These are phyloP conservation scores for Myioborus miniatus DNA, from an alignment of 2,797 vertebrate genomes.

Conservation along the genomic window DNA sequence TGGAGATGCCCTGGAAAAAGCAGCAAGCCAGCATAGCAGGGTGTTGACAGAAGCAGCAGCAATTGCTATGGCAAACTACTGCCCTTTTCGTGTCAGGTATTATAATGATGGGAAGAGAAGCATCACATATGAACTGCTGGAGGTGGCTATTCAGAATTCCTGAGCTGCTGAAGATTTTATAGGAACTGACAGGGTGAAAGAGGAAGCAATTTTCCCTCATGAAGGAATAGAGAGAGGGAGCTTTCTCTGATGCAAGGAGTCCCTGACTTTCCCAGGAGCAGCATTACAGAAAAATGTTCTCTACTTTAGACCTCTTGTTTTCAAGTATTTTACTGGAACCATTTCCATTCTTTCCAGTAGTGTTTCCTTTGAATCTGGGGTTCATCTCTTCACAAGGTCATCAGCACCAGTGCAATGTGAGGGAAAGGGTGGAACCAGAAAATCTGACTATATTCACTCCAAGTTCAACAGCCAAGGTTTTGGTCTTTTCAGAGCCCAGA, in stretches of 20 bases:
- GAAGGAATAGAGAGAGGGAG: neutral
- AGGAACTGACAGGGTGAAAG: neutral
- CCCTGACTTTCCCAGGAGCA: neutral
- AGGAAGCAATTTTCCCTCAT: neutral
- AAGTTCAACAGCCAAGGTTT: neutral
- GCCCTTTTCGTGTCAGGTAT: neutral
- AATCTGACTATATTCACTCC: neutral
- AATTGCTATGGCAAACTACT: neutral
- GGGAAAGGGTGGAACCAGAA: neutral
- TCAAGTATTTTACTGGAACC: neutral
- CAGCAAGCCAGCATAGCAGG: neutral
- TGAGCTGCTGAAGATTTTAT: neutral
- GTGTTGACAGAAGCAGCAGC: neutral
- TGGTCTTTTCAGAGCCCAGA: neutral
- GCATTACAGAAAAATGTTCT: neutral
- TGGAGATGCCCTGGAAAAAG: neutral
- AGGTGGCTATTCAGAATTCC: neutral
- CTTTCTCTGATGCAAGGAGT: neutral
- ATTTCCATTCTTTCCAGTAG: neutral
- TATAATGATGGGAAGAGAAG: neutral
- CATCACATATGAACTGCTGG: conserved; percentile 17
- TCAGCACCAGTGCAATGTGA: neutral
- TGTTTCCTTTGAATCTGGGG: neutral
- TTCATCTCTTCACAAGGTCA: neutral
- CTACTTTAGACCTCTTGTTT: neutral